phyloP scores from a whole-genome alignment of 2,797 vertebrate species.

The Eospalax fontanierii region DNA sequence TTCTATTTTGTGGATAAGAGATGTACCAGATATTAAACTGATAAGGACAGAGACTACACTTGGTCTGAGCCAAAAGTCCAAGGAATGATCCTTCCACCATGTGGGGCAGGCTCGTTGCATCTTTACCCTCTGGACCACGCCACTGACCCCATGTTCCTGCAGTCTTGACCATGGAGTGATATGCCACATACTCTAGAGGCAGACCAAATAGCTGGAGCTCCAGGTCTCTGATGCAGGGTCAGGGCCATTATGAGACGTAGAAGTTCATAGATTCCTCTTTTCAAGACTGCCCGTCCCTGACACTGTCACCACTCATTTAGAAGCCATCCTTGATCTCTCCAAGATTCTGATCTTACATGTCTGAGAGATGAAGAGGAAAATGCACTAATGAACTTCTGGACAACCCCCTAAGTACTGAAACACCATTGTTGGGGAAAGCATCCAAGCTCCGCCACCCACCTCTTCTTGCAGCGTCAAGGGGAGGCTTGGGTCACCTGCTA shows the following conservation, averaged over 20 bases:
- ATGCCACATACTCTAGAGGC: fast-evolving
- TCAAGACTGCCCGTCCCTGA: neutral
- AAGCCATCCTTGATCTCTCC: neutral
- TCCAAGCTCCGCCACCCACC: neutral
- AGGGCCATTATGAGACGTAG: no score
- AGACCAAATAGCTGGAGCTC: fast-evolving
- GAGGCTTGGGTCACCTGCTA: neutral
- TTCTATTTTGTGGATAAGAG: no score
- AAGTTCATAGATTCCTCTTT: neutral
- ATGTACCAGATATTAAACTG: no score
- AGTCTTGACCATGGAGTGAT: neutral
- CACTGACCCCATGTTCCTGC: fast-evolving
- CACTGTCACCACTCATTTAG: neutral
- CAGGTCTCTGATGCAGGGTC: neutral
- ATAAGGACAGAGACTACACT: no score
- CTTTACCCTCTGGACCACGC: no score
- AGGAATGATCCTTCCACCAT: no score
- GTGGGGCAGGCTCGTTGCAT: no score
- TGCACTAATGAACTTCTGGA: neutral
- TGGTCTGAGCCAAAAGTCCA: no score
- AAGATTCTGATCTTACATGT: neutral
- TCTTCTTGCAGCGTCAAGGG: neutral
- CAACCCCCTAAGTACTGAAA: neutral
- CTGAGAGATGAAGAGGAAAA: neutral
- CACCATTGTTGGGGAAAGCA: neutral